Percentiles rank a stretch among this genome's conserved stretches.
phyloP scores from a whole-genome alignment of 2,113 vertebrate species.

The Spea multiplicata region DNA sequence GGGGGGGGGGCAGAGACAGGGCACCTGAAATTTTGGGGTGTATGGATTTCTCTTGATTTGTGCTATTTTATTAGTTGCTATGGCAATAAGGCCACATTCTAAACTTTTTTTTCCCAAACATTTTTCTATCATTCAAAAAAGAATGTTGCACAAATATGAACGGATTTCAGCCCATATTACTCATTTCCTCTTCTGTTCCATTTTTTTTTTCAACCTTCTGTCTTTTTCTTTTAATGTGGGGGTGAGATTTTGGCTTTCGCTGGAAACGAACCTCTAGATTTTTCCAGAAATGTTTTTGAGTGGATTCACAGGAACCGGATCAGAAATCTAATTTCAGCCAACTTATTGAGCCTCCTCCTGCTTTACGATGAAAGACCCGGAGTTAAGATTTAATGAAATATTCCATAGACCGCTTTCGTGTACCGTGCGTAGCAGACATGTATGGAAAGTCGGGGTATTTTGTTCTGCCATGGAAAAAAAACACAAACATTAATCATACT shows the following conservation, averaged over 20 bases:
- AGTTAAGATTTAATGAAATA: conserved; percentile 47
- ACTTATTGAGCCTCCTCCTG: conserved; percentile 57
- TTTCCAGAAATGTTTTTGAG: conserved; percentile 55
- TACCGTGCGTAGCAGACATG: conserved; percentile 47
- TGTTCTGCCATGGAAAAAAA: too few species aligned
- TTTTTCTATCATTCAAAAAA: too few species aligned
- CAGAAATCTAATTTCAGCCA: conserved; percentile 55
- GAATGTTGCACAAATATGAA: too few species aligned
- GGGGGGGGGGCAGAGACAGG: too few species aligned
- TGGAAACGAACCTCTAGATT: conserved; percentile 51
- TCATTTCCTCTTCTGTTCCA: too few species aligned
- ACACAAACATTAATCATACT: not conserved
- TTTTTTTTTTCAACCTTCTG: too few species aligned
- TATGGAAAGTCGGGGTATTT: not conserved
- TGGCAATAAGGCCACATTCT: too few species aligned
- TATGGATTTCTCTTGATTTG: too few species aligned
- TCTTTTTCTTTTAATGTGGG: not conserved
- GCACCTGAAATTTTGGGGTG: too few species aligned
- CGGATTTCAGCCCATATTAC: too few species aligned
- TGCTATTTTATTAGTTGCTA: too few species aligned
- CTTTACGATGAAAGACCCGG: conserved; percentile 58
- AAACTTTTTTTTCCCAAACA: too few species aligned
- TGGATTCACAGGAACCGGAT: conserved; percentile 59
- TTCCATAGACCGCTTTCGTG: conserved; percentile 48
- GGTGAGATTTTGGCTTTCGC: conserved; percentile 9